phyloP scores from a whole-genome alignment of 2,797 vertebrate genomes.

The Channa striata region DNA sequence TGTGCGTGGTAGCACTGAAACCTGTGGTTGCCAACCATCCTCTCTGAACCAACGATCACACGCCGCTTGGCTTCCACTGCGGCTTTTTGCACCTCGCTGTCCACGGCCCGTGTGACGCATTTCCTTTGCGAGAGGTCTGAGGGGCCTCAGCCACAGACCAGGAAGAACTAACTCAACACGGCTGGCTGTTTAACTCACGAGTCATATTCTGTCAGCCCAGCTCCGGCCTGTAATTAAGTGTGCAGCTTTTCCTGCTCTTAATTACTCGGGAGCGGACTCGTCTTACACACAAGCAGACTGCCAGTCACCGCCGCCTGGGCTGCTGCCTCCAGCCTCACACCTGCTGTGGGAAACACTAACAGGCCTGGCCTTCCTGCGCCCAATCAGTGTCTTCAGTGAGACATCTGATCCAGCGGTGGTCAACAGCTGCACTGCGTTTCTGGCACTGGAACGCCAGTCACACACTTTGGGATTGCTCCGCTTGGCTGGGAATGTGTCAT shows the following conservation, averaged over 20 bases:
- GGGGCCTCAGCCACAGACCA: background rate
- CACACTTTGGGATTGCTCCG: background rate
- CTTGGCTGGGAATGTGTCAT: background rate
- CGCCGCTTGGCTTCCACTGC: background rate
- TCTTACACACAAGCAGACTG: conserved; percentile 29
- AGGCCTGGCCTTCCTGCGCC: conserved; percentile 3
- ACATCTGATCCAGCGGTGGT: conserved; percentile 70
- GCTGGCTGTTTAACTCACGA: background rate
- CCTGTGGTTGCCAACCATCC: too few species aligned
- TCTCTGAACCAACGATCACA: conserved; percentile 4
- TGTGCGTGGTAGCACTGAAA: too few species aligned
- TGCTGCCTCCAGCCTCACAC: conserved; percentile 37
- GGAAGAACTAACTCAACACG: background rate
- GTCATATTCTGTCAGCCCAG: background rate
- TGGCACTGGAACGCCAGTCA: background rate
- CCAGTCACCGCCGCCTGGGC: conserved; percentile 11
- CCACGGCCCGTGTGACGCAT: conserved; percentile 44
- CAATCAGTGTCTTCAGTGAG: conserved; percentile 19
- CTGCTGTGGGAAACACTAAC: conserved; percentile 47
- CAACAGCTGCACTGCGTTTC: conserved; percentile 64
- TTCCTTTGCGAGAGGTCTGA: conserved; percentile 37
- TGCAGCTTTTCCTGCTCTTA: conserved; percentile 25
- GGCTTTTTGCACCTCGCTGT: conserved; percentile 10
- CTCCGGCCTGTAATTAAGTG: background rate
- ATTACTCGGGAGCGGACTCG: conserved; percentile 16